A percentile compares a stretch with the other conserved stretches of the same genome.
phyloP scores from a whole-genome alignment of 2,888 invertebrate genomes.

The Aspidiotus destructor region DNA sequence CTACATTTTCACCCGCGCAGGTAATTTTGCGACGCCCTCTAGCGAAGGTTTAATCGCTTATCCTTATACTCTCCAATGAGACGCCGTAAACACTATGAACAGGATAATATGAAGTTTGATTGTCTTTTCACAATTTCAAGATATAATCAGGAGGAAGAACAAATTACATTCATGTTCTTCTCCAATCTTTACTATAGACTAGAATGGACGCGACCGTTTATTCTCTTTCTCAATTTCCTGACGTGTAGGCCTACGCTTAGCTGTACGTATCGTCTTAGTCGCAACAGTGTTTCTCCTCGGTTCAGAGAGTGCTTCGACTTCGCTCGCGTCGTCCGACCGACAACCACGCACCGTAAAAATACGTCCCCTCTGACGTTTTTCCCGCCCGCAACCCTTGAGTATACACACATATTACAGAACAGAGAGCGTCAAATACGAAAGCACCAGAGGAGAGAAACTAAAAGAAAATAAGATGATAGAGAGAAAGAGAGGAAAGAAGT shows the following conservation, averaged over 20 bases:
- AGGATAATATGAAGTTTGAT: too few species aligned
- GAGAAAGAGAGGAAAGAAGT: constrained; percentile 4
- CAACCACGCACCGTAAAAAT: constrained; percentile 25
- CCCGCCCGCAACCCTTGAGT: constrained; percentile 23
- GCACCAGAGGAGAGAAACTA: too few species aligned
- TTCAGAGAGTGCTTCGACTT: constrained; percentile 13
- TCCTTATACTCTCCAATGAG: too few species aligned
- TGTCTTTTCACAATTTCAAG: too few species aligned
- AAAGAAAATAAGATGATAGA: too few species aligned
- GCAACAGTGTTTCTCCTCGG: neutral
- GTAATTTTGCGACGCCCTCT: too few species aligned
- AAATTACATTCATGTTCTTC: neutral
- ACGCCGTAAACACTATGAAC: too few species aligned
- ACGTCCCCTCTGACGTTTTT: constrained; percentile 22
- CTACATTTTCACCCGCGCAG: too few species aligned
- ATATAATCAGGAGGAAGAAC: too few species aligned
- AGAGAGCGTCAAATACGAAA: neutral
- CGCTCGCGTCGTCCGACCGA: constrained; percentile 18
- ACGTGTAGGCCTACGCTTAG: constrained; percentile 7
- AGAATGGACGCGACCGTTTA: too few species aligned
- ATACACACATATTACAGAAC: constrained; percentile 7
- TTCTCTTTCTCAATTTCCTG: constrained; percentile 6
- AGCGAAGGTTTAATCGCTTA: too few species aligned
- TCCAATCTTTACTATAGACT: too few species aligned
- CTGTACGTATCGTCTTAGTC: neutral